These are phyloP conservation scores for Myopa testacea DNA, from an alignment of 2,888 invertebrate species.

Conservation along the genomic window DNA sequence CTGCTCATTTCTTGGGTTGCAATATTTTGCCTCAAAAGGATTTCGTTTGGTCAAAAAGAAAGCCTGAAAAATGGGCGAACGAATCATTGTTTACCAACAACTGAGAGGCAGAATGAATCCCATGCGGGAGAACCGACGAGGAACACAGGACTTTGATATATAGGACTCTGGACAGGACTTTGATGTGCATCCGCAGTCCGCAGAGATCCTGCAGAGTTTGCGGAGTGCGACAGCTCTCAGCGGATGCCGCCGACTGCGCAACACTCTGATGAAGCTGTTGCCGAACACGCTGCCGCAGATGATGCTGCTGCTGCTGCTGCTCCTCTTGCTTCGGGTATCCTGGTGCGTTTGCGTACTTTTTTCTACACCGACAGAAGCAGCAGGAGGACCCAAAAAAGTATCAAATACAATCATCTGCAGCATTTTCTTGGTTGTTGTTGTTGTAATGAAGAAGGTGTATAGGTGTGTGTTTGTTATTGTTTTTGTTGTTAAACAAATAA, in stretches of 20 bases:
- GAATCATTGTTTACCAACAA: slow-evolving; percentile 17
- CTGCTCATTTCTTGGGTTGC: slow-evolving; percentile 1
- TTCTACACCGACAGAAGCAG: slow-evolving; percentile 58
- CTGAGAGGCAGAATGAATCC: slow-evolving; percentile 44
- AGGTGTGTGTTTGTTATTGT: not conserved
- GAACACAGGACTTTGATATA: not conserved
- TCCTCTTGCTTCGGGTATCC: slow-evolving; percentile 41
- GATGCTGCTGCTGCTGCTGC: slow-evolving; percentile 10
- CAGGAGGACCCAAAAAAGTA: slow-evolving; percentile 58
- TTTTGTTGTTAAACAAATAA: not conserved
- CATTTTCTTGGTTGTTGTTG: slow-evolving; percentile 45
- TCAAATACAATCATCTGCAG: slow-evolving; percentile 58
- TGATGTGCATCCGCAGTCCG: not conserved
- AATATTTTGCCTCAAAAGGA: not conserved
- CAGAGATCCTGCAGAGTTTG: slow-evolving; percentile 51
- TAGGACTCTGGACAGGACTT: slow-evolving; percentile 4
- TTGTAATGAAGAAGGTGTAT: slow-evolving; percentile 23
- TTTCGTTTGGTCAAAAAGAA: not conserved
- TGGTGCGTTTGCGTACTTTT: slow-evolving; percentile 58
- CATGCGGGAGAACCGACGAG: not conserved
- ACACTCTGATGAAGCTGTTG: not conserved
- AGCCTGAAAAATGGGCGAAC: not conserved
- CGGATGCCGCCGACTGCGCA: not conserved
- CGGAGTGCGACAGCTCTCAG: not conserved
- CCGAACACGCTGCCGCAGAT: not conserved